Conservation (phyloP, 2,888 invertebrate genomes). For the Dasypolia templi region DNA sequence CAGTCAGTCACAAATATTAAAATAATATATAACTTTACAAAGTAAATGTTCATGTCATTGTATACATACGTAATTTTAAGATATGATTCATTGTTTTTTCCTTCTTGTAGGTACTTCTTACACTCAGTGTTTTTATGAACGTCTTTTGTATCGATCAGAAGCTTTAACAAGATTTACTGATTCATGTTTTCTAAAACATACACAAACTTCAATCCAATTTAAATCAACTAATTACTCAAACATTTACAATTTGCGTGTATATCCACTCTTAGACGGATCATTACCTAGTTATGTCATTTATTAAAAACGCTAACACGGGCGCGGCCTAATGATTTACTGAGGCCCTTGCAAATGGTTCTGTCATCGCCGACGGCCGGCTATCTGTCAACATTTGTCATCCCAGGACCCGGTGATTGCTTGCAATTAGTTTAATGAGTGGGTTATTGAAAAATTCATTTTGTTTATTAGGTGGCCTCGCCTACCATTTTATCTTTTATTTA, state of each 20-base stretch:
- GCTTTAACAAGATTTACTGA: neutral
- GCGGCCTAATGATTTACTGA: slow-evolving; percentile 80
- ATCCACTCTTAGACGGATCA: slow-evolving; percentile 64
- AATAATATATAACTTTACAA: too few species aligned
- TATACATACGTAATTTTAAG: too few species aligned
- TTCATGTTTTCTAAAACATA: neutral
- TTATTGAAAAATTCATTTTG: slow-evolving; percentile 56
- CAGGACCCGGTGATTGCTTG: slow-evolving; percentile 72
- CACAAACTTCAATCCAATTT: slow-evolving; percentile 9
- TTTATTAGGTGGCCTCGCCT: slow-evolving; percentile 35
- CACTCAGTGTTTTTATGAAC: neutral
- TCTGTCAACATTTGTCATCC: slow-evolving; percentile 85
- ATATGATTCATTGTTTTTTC: too few species aligned
- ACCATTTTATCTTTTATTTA: neutral
- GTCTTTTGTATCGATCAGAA: too few species aligned
- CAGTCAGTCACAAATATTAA: too few species aligned
- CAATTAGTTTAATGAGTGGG: slow-evolving; percentile 78
- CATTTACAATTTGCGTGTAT: slow-evolving; percentile 67
- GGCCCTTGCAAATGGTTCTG: slow-evolving; percentile 84
- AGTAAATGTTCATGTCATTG: too few species aligned
- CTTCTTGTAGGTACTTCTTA: neutral
- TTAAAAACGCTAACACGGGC: slow-evolving; percentile 73
- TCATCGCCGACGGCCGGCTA: slow-evolving; percentile 81
- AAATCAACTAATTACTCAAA: slow-evolving; percentile 46
- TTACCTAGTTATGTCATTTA: slow-evolving; percentile 73